These are phyloP conservation scores for Pitangus sulphuratus DNA, from an alignment of 2,797 vertebrate genomes.

Conservation along the genomic window DNA sequence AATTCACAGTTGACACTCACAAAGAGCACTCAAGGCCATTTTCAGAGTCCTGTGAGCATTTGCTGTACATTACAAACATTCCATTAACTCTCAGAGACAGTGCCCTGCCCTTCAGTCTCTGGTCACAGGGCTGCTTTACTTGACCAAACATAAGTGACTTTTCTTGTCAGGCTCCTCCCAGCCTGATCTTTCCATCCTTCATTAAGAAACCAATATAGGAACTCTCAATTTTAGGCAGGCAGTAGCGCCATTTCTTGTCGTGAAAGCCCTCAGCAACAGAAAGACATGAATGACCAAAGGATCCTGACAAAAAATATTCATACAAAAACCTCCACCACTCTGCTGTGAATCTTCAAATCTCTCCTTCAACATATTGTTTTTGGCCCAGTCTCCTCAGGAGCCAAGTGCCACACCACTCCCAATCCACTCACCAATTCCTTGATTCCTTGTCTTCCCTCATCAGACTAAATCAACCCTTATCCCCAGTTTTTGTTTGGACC, in stretches of 20 bases:
- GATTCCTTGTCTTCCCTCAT: not conserved
- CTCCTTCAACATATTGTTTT: not conserved
- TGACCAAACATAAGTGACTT: not conserved
- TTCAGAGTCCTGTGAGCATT: not conserved
- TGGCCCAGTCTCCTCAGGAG: not conserved
- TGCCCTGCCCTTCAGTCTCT: accelerated
- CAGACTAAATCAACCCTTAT: accelerated
- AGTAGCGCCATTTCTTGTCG: accelerated
- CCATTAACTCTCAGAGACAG: not conserved
- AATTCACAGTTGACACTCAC: not conserved
- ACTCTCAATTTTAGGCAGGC: not conserved
- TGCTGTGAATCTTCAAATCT: not conserved
- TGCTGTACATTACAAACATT: not conserved
- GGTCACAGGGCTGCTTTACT: not conserved
- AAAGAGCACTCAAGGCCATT: not conserved
- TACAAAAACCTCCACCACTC: not conserved
- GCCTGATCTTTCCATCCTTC: not conserved
- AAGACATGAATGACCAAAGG: accelerated
- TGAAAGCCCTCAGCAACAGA: not conserved
- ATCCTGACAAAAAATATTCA: not conserved
- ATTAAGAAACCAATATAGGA: not conserved
- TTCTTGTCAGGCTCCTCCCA: not conserved
- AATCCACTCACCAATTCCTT: not conserved
- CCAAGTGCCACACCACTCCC: not conserved
- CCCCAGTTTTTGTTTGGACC: not conserved